phyloP scores from a whole-genome alignment of 2,888 invertebrate species.

The Tachina fera region DNA sequence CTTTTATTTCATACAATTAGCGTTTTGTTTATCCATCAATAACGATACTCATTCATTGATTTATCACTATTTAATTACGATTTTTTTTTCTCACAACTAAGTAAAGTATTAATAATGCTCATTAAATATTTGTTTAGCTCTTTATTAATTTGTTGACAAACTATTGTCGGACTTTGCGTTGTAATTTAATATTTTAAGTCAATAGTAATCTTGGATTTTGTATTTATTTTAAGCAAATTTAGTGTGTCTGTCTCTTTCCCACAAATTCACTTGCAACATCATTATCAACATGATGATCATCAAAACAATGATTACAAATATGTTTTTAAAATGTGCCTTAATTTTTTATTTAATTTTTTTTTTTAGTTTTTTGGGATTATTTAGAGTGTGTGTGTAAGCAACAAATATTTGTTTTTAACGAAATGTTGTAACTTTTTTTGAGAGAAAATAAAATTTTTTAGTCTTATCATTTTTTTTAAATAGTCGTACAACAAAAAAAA shows the following conservation, averaged over 20 bases:
- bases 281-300: conserved; percentile 29
- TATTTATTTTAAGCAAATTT: conserved; percentile 16
- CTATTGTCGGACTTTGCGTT: conserved; percentile 13
- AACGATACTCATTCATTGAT: conserved; percentile 43
- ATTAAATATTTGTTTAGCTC: conserved; percentile 64
- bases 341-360: conserved; percentile 4
- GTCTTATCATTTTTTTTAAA: conserved; percentile 52
- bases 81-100: background rate
- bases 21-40: conserved; percentile 1
- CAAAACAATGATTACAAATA: background rate
- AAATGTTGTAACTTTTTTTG: conserved; percentile 46
- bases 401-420: conserved; percentile 43
- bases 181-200: conserved; percentile 48
- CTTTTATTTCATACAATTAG: background rate
- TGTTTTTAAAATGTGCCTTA: background rate
- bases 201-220: conserved; percentile 45
- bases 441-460: background rate
- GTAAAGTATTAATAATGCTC: conserved; percentile 40
- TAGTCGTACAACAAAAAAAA: background rate
- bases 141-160: conserved; percentile 63
- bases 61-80: conserved; percentile 31
- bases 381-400: background rate
- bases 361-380: background rate
- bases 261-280: conserved; percentile 39
- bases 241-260: conserved; percentile 8